A percentile compares a stretch with the other conserved stretches of the same genome.
Evolutionary conservation across 2,888 invertebrate species (phyloP).

Genomic region (Cheilosia pagana): DNA sequence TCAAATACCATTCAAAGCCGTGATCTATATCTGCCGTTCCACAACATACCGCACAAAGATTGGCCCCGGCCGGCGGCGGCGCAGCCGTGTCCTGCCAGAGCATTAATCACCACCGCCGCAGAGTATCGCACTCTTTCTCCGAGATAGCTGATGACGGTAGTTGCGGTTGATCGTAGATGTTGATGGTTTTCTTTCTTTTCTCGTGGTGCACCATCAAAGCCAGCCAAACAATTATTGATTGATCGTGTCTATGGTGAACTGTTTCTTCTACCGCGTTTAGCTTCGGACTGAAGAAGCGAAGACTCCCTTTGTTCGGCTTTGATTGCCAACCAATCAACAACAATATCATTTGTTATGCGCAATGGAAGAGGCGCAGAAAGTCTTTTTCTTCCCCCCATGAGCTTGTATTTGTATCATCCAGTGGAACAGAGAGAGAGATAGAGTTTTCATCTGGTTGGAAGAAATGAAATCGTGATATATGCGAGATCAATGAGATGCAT

Average conservation of each 20-base stretch:
- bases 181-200: constrained; percentile 40
- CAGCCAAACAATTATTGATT: constrained; percentile 56
- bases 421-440: constrained; percentile 1
- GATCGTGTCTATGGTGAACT: constrained; percentile 66
- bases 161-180: no score
- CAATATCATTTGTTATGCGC: constrained; percentile 73
- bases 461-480: constrained; percentile 75
- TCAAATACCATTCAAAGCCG: constrained; percentile 60
- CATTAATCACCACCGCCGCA: constrained; percentile 65
- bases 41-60: constrained; percentile 50
- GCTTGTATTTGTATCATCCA: constrained; percentile 37
- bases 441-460: constrained; percentile 39
- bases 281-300: constrained; percentile 40
- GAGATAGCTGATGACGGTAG: not conserved
- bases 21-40: constrained; percentile 67
- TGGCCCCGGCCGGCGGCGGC: not conserved
- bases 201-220: constrained; percentile 25
- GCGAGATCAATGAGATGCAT: constrained; percentile 80
- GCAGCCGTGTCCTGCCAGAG: constrained; percentile 32
- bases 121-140: constrained; percentile 50
- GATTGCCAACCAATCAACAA: constrained; percentile 72
- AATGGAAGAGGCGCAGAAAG: constrained; percentile 42
- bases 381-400: constrained; percentile 23
- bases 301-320: constrained; percentile 66
- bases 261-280: constrained; percentile 62